Percentiles rank a stretch among this genome's conserved stretches.
Conservation (phyloP, 2,797 vertebrate genomes). For the Catharus ustulatus region DNA sequence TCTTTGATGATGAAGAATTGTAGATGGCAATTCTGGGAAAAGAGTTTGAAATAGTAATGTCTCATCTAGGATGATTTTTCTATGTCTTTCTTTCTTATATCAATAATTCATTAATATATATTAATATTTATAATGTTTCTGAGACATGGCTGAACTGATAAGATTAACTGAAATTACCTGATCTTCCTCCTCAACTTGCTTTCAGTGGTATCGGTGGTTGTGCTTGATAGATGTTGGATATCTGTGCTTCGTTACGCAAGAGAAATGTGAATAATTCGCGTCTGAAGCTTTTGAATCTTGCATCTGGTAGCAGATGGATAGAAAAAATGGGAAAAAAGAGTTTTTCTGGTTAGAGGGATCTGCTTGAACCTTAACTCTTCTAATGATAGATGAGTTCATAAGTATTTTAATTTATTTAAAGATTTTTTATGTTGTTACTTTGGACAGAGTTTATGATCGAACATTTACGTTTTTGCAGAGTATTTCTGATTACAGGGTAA, state of each 20-base stretch:
- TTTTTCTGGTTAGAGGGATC: neutral
- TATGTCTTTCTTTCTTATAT: neutral
- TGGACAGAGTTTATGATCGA: neutral
- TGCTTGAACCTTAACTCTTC: neutral
- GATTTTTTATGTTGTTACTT: neutral
- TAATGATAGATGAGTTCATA: neutral
- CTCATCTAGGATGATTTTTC: neutral
- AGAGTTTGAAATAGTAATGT: neutral
- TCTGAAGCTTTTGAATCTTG: neutral
- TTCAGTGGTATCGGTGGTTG: neutral
- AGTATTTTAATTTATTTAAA: neutral
- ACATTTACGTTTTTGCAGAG: neutral
- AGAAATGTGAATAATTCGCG: neutral
- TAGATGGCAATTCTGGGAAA: neutral
- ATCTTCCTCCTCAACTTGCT: neutral
- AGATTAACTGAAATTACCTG: conserved; percentile 35
- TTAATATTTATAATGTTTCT: conserved; percentile 41
- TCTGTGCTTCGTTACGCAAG: neutral
- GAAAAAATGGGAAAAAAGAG: neutral
- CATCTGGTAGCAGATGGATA: neutral
- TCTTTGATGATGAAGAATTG: conserved; percentile 21
- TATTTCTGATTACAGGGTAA: neutral
- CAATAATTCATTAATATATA: conserved; percentile 38
- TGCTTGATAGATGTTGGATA: neutral
- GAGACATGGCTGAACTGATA: neutral